phyloP scores from a whole-genome alignment of 2,113 vertebrate genomes.

The Amazona guildingii region DNA sequence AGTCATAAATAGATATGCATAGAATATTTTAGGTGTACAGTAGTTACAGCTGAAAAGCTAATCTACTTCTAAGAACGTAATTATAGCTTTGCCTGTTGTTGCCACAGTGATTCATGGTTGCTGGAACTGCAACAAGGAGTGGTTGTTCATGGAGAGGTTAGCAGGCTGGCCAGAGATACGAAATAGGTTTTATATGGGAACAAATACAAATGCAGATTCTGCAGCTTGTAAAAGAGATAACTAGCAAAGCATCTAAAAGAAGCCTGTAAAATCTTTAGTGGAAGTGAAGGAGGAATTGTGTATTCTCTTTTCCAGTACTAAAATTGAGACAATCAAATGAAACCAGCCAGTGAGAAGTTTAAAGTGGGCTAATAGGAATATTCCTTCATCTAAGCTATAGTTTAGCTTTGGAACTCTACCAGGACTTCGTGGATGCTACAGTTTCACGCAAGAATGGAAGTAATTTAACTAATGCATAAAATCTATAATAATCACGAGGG shows the following conservation, averaged over 20 bases:
- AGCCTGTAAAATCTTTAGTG: neutral
- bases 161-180: neutral
- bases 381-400: neutral
- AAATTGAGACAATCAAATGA: neutral
- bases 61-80: neutral
- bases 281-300: neutral
- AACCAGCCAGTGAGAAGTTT: neutral
- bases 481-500: neutral
- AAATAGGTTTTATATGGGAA: neutral
- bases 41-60: neutral
- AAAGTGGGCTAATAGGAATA: neutral
- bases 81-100: neutral
- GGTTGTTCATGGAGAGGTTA: neutral
- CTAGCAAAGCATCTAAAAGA: neutral
- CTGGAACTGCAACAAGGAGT: neutral
- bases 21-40: neutral
- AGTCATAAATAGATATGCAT: neutral
- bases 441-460: rapidly evolving
- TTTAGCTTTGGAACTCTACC: neutral
- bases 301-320: neutral
- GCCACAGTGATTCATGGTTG: neutral
- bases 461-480: neutral
- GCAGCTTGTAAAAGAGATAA: neutral
- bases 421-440: neutral
- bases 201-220: neutral